Base-by-base conservation (phyloP, 2,113 vertebrate species). In the Cololabis saira region DNA sequence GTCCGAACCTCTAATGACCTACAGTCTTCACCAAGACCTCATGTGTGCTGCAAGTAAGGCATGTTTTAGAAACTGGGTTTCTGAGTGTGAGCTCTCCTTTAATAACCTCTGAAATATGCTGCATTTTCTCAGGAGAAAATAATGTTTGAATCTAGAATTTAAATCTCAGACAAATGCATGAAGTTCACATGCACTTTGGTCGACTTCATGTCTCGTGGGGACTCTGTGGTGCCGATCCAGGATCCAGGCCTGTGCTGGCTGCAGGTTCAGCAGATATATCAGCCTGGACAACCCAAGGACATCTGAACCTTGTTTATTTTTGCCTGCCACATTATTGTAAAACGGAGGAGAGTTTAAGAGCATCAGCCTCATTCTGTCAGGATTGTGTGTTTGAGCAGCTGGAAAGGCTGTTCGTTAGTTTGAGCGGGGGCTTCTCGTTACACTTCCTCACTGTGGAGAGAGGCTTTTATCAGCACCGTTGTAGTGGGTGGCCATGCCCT, bases 1-100 rank as follows among this genome's bases (percentile, higher is more conserved):
- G 58, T 94, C 95, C 68, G 97, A 99, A 84, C 97, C 97, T 1
- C 87, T 99, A 79, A 98, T 98, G 97, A 99, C 97, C 3, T 97
- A 97, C 88, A 91, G 85, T 76, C 93, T 98, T 37, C 96, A 99
- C 90, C 93, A 94, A 88, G 94, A 98, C 74, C 91, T 99, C 80
- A 93, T 98, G 80, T 94, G 91, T 67, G 96, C 97, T 89, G 96
- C 96, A 91, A 98, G 97, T 99, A 96, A 95, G 96, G 93, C 10
- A 2, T 40, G 12, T 61, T 75, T 47, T 74, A 19, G 12, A 64
- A 22, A 47, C 27, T 4, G 59, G 12, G 58, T 43, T 1, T 5
- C 24, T 6, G 2, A 27, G n/a, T 40, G 47, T 68, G 17, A 41
- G 27, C 5, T 37, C 33, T 37, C 33, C 10, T 37, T 37, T 27